Base-by-base conservation (phyloP, 2,797 vertebrate genomes). In the Danio aesculapii region DNA sequence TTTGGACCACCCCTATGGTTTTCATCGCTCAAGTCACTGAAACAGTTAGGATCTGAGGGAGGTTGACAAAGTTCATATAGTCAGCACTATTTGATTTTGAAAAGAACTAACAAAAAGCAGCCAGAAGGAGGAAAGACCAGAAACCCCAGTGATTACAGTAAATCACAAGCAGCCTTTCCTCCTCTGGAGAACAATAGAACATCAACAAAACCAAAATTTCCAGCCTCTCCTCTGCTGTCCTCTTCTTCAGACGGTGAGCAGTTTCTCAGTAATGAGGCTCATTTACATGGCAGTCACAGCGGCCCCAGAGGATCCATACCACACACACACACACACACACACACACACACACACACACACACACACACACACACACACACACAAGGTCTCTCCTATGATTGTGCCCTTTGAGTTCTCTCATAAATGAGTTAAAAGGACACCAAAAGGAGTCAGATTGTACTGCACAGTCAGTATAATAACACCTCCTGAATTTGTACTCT, bases 191-290 rank as follows among this genome's bases (percentile, higher is more conserved):
- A 81, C 72, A 49, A 71, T 52, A 79, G 73, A 59, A 62, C 84
- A 80, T 77, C 72, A 82, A 79, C 57, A 16, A 66, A 81, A 68
- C 59, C 44, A 39, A 75, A 17, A 41, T 72, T 72, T 50, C 77
- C 39, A 66, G 50, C 39, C 41, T 62, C 57, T 61, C 53, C 71
- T 71, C 70, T 49, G 50, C 46, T 67, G 58, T 46, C 70, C 82
- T 61, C 59, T 47, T 55, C n/a, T 72, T 71, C 21, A 52, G 41
- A 64, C 6, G 0, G 47, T 46, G 12, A 61, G 59, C 62, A 82
- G 76, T 70, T 75, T 75, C 79, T 63, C 53, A 58, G 61, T 87
- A 88, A 86, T 88, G 81, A 86, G 79, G 49, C 17, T 76, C 66
- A 81, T 82, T 85, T 84, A 81, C 80, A 85, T 83, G 72, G 47